phyloP scores from a whole-genome alignment of 2,113 vertebrate genomes.

The Zosterops lateralis region DNA sequence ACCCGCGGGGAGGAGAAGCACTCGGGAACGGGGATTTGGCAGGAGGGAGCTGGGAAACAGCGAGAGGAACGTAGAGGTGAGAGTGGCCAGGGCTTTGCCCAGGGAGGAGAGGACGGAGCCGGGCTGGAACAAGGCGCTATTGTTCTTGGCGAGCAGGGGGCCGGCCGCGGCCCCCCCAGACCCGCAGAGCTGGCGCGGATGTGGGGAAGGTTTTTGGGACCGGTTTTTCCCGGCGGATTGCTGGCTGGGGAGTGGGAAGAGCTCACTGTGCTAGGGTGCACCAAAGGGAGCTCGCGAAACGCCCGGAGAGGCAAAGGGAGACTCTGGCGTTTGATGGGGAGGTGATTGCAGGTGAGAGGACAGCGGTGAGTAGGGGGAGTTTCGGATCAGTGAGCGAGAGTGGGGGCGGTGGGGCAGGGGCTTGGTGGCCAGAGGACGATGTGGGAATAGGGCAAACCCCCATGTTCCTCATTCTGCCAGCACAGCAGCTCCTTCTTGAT shows the following conservation, averaged over 20 bases:
- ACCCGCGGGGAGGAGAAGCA: slow-evolving; percentile 54
- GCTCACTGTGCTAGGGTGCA: not conserved
- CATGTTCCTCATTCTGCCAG: not conserved
- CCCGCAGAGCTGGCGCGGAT: not conserved
- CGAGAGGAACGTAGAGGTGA: slow-evolving; percentile 36
- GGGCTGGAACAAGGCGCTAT: slow-evolving; percentile 42
- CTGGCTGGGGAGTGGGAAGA: not conserved
- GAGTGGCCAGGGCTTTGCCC: slow-evolving; percentile 26
- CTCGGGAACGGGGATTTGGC: slow-evolving; percentile 34
- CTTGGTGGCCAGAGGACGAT: fast-evolving
- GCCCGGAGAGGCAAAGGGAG: not conserved
- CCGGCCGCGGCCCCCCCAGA: slow-evolving; percentile 4
- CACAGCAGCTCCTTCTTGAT: not conserved
- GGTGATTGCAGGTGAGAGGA: not conserved
- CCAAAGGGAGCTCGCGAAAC: not conserved
- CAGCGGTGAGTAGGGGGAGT: not conserved
- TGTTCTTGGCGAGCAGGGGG: slow-evolving; percentile 49
- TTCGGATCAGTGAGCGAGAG: not conserved
- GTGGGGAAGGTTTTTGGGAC: slow-evolving; percentile 20
- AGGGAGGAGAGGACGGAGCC: slow-evolving; percentile 12
- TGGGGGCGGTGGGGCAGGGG: not conserved
- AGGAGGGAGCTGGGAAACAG: slow-evolving; percentile 46
- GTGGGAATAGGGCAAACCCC: not conserved
- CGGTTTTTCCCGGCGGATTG: not conserved
- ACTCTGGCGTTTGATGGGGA: not conserved